These are phyloP conservation scores for Heliconius hermathena DNA, from an alignment of 1,140 invertebrate species.

Conservation along the genomic window DNA sequence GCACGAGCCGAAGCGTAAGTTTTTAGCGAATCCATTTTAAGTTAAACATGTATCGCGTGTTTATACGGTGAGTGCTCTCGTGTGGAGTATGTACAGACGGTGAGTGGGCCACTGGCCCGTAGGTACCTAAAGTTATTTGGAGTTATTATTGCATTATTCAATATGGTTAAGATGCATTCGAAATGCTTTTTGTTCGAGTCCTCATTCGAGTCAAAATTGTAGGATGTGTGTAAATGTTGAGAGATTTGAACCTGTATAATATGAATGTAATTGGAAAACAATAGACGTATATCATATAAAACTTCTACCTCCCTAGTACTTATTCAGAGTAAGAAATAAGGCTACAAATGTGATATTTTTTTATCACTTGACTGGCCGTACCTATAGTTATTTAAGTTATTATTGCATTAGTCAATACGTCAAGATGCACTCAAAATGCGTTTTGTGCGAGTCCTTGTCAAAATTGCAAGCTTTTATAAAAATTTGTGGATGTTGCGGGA, in stretches of 20 bases:
- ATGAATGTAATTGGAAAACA: too few species aligned
- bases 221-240: too few species aligned
- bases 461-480: background rate
- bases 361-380: background rate
- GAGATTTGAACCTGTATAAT: too few species aligned
- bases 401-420: background rate
- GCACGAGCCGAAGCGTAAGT: background rate
- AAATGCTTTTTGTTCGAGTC: too few species aligned
- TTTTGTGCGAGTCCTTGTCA: background rate
- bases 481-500: too few species aligned
- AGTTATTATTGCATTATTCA: constrained; percentile 21
- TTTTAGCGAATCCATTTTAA: constrained; percentile 21
- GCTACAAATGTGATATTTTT: too few species aligned
- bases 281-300: too few species aligned
- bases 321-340: too few species aligned
- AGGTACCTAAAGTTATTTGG: constrained; percentile 39
- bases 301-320: too few species aligned
- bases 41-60: constrained; percentile 16
- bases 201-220: background rate
- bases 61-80: background rate
- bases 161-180: background rate
- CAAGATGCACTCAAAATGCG: background rate
- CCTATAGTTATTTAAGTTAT: constrained; percentile 40
- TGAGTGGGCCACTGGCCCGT: constrained; percentile 46
- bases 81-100: constrained; percentile 32